These are phyloP conservation scores for Globia sparganii DNA, from an alignment of 2,888 invertebrate genomes.

Conservation along the genomic window DNA sequence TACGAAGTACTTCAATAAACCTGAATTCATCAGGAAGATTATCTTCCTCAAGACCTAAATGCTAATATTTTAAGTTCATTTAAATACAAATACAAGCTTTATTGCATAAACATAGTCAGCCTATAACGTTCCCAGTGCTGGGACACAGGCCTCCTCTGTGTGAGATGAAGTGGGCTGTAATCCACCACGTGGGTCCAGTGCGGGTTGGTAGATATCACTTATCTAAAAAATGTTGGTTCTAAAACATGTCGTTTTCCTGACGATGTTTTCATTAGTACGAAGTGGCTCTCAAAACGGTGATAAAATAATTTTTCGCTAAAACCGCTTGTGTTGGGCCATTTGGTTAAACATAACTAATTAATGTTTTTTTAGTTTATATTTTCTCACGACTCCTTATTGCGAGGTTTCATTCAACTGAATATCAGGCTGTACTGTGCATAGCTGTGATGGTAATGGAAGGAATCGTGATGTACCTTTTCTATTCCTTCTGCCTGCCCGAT, in stretches of 20 bases:
- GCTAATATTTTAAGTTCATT: not conserved
- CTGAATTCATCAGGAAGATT: not conserved
- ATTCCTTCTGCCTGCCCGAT: not conserved
- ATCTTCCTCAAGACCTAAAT: not conserved
- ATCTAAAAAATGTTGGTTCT: too few species aligned
- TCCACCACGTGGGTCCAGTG: too few species aligned
- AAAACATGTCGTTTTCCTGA: too few species aligned
- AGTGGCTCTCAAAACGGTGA: too few species aligned
- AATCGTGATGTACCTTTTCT: not conserved
- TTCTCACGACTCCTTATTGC: not conserved
- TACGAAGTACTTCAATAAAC: not conserved
- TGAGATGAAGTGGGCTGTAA: too few species aligned
- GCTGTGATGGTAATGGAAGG: not conserved
- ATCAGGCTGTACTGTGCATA: not conserved
- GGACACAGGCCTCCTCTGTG: too few species aligned
- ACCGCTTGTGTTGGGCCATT: not conserved
- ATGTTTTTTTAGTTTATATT: not conserved
- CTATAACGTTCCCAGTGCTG: not conserved
- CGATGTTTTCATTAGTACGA: too few species aligned
- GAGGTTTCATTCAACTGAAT: not conserved
- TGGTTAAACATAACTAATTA: conserved; percentile 13
- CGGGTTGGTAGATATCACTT: too few species aligned
- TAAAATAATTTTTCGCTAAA: not conserved
- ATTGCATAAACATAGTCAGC: too few species aligned
- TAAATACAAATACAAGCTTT: not conserved